These are phyloP conservation scores for Scartelaos histophorus DNA, from an alignment of 2,113 vertebrate genomes.

Conservation along the genomic window DNA sequence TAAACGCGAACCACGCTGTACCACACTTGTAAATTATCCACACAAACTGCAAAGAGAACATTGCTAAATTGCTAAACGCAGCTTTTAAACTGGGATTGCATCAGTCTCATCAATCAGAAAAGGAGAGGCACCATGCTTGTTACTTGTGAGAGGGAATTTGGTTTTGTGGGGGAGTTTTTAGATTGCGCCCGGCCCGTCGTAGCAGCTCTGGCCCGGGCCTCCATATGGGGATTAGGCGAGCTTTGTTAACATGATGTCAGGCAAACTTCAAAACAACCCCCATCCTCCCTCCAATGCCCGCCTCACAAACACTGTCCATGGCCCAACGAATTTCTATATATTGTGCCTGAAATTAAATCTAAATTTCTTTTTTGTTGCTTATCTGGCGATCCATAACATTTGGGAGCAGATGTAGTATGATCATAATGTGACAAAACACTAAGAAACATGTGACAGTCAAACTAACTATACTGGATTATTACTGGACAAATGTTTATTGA, in stretches of 20 bases:
- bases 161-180: slow-evolving; percentile 10
- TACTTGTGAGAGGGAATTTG: slow-evolving; percentile 10
- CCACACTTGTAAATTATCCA: slow-evolving; percentile 8
- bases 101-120: slow-evolving; percentile 13
- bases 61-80: neutral
- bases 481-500: too few relatives aligned
- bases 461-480: too few relatives aligned
- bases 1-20: slow-evolving; percentile 3
- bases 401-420: neutral
- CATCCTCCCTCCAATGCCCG: slow-evolving; percentile 20
- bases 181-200: slow-evolving; percentile 25
- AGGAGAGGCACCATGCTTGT: slow-evolving; percentile 1
- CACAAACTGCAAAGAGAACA: neutral
- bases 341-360: neutral
- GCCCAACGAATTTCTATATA: neutral
- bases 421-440: neutral
- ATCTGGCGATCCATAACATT: neutral
- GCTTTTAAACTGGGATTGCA: neutral
- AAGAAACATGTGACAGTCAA: neutral
- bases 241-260: slow-evolving; percentile 71
- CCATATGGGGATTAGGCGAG: slow-evolving; percentile 58
- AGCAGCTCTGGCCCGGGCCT: slow-evolving; percentile 39
- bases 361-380: neutral
- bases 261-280: slow-evolving; percentile 65
- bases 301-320: slow-evolving; percentile 1